Base-by-base conservation (phyloP, 1,140 invertebrate species). In the Cydia fagiglandana region DNA sequence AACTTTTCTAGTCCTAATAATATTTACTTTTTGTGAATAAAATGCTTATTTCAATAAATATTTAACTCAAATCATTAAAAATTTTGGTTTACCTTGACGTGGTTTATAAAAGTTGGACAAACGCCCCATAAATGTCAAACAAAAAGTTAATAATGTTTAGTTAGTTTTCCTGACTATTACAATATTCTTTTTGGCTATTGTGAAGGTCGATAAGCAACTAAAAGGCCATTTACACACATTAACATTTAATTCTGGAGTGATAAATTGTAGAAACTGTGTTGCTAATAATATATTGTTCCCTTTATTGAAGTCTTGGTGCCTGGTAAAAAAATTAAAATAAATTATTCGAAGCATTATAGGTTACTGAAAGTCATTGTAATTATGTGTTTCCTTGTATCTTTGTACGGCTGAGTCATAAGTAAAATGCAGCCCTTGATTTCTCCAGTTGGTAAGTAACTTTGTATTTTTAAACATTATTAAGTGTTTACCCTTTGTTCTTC, bases 381-480 rank as follows among this genome's bases (percentile, higher is more conserved):
- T 61, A 61, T 61, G 56, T 24, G 20, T 61, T 24, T 61, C 56
- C 17, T 24, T 38, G n/a, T 70, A 45, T 70, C 30, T 24, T 15
- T 68, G 38, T 56, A 10, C 28, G 20, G 50, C 28, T 50, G 28
- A 24, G 20, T 15, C 7, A 28, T 4, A 6, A 73, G 4, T 66
- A 50, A 20, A n/a, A 75, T 75, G 74, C 74, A 75, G 41, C 74
- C 74, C 17, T 68, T 75, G 28, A 28, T 75, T 34, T 75, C 74
- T 6, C 74, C 74, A 30, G 64, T 75, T 66, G 74, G 74, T 75
- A 68, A 75, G 74, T 75, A 28, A 28, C 15, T 56, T 17, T 56
- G 45, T 47, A 13, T 47, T 15, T 47, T 17, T 53, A n/a, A n/a
- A n/a, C 4, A 53, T 53, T 2, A 0, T 15, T 0, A n/a, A n/a